Base-by-base conservation (phyloP, 2,888 invertebrate species). In the Dicranocentrus wangi region DNA sequence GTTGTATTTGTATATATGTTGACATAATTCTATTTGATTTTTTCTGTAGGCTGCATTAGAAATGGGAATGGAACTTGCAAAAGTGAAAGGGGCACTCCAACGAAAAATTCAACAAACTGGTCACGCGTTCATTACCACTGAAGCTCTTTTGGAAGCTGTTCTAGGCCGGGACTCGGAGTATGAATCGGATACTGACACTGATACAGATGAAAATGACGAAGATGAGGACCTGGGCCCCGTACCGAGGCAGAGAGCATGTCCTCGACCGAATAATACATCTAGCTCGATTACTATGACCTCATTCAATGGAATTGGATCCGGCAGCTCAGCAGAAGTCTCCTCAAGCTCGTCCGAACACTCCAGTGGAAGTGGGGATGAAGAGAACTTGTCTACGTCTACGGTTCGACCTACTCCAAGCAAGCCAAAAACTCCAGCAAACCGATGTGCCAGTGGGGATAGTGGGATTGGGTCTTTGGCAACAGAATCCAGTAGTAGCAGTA, bases 71-170 rank as follows among this genome's bases (percentile, higher is more conserved):
- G 91, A 92, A 86, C 90, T 90, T 0, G 91, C 91, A 15, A 88
- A 91, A 77, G 90, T 93, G 0, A 91, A 91, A 87, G 90, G 89
- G 86, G 92, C 91, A 2, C 89, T 92, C 15, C 90, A 90, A 86
- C 90, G 90, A 73, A 91, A 91, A 87, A 87, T 93, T 72, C 90
- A 91, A 82, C 89, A 88, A 68, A 88, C 90, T 86, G 94, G 94
- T 0, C 87, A 90, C 58, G 91, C 93, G 0, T 94, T 93, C 88
- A 89, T 90, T 15, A 91, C 92, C n/a, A 90, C 93, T 0, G 93
- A 94, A 87, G 92, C 93, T 25, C 89, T 95, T 5, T 92, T 95
- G 58, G 92, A 93, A 88, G 93, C 94, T 7, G 93, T 93, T 2
- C 89, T 95, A 27, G 92, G 82, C 70, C 75, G 81, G 60, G 82